These are phyloP conservation scores for Grammomys dolichurus DNA, from an alignment of 2,113 vertebrate species.

Conservation along the genomic window DNA sequence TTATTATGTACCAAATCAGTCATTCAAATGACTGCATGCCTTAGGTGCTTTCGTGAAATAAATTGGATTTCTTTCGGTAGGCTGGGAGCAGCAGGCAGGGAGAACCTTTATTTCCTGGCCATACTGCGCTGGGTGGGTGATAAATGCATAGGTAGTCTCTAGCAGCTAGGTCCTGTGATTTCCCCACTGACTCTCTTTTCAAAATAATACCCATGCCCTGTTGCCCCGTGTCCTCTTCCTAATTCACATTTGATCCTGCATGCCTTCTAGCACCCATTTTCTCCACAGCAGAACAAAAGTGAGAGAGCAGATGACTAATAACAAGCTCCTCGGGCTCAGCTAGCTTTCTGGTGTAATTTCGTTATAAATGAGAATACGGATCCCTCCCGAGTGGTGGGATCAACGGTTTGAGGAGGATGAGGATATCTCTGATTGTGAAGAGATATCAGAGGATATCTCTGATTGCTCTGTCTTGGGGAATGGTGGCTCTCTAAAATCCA, in stretches of 20 bases:
- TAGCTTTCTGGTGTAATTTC: not conserved
- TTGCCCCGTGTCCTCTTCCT: not conserved
- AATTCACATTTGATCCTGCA: not conserved
- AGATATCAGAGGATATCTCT: not conserved
- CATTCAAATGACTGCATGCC: not conserved
- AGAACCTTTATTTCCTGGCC: not conserved
- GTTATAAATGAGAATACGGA: not conserved
- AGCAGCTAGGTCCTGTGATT: not conserved
- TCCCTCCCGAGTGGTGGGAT: not conserved
- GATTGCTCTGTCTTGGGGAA: not conserved
- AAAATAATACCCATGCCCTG: not conserved
- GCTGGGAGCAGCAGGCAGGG: not conserved
- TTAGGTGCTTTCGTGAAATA: constrained; percentile 53
- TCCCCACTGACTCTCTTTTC: not conserved
- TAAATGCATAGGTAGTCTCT: not conserved
- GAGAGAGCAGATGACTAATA: not conserved
- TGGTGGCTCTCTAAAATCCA: not conserved
- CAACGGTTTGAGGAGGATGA: not conserved
- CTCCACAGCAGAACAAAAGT: not conserved
- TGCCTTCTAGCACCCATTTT: not conserved
- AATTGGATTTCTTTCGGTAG: not conserved
- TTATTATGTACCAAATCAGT: constrained; percentile 33
- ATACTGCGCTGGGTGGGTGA: not conserved
- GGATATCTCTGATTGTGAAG: not conserved
- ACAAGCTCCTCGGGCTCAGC: rapidly evolving